A percentile compares a stretch with the other conserved stretches of the same genome.
Conservation (phyloP, 2,797 vertebrate species). For the Loris lydekkerianus region DNA sequence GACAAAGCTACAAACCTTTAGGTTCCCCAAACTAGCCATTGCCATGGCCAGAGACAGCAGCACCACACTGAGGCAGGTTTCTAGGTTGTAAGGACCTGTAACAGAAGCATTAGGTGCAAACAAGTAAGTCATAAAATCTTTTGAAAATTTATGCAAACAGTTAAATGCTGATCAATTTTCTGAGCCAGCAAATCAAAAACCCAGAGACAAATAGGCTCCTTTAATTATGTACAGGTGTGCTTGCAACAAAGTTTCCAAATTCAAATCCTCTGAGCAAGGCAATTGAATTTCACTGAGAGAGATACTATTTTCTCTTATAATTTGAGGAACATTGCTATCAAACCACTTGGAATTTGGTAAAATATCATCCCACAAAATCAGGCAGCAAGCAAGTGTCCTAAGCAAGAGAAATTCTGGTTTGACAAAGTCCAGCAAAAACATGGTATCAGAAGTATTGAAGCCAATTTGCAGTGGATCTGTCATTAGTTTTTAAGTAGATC, state of each 20-base stretch:
- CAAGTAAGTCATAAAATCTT: conserved; percentile 96
- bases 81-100: conserved; percentile 96
- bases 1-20: conserved; percentile 97
- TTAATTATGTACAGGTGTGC: conserved; percentile 98
- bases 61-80: conserved; percentile 96
- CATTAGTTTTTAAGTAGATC: conserved; percentile 99
- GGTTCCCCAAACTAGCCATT: conserved; percentile 97
- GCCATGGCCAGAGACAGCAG: conserved; percentile 97
- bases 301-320: conserved; percentile 96
- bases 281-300: conserved; percentile 91
- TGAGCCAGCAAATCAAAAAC: conserved; percentile 97
- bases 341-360: no score
- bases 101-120: conserved; percentile 94
- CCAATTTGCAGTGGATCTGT: conserved; percentile 99
- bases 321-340: conserved; percentile 84
- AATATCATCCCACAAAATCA: no score
- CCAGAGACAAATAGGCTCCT: conserved; percentile 96
- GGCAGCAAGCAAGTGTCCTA: conserved; percentile 84
- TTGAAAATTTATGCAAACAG: conserved; percentile 97
- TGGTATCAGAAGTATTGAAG: conserved; percentile 97
- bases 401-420: conserved; percentile 98
- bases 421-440: conserved; percentile 99
- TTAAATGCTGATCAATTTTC: conserved; percentile 97
- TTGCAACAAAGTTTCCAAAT: conserved; percentile 97
- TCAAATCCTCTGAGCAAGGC: conserved; percentile 94